Evolutionary conservation across 2,113 vertebrate genomes (phyloP).

Genomic region (Daphoenositta chrysoptera): DNA sequence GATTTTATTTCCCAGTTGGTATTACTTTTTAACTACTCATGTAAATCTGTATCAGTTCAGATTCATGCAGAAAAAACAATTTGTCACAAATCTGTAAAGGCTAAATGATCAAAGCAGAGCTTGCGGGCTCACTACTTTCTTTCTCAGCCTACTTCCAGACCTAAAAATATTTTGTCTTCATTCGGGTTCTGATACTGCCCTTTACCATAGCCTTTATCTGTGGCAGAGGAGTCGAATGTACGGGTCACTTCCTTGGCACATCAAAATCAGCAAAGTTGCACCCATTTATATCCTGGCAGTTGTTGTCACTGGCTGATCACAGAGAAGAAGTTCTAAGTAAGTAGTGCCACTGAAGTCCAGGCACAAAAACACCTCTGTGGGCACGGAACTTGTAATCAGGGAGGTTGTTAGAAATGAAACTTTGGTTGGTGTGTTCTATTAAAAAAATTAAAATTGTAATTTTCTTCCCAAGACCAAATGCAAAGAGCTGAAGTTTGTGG

Average conservation of each 20-base stretch:
- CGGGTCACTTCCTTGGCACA: neutral
- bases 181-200: neutral
- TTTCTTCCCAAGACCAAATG: neutral
- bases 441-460: fast-evolving
- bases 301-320: neutral
- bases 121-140: neutral
- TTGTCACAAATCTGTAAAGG: slow-evolving; percentile 8
- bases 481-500: neutral
- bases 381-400: neutral
- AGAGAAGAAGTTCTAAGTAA: neutral
- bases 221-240: neutral
- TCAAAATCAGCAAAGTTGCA: neutral
- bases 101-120: slow-evolving; percentile 46
- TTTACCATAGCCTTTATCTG: neutral
- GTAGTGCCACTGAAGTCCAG: neutral
- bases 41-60: slow-evolving; percentile 51
- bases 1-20: slow-evolving; percentile 2
- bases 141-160: neutral
- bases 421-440: neutral
- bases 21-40: slow-evolving; percentile 35
- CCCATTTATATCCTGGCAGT: neutral
- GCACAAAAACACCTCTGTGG: neutral
- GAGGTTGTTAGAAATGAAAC: neutral
- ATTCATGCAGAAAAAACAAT: slow-evolving; percentile 40
- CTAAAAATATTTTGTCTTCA: neutral